phyloP scores from a whole-genome alignment of 2,888 invertebrate species.

The Frankliniella intonsa region DNA sequence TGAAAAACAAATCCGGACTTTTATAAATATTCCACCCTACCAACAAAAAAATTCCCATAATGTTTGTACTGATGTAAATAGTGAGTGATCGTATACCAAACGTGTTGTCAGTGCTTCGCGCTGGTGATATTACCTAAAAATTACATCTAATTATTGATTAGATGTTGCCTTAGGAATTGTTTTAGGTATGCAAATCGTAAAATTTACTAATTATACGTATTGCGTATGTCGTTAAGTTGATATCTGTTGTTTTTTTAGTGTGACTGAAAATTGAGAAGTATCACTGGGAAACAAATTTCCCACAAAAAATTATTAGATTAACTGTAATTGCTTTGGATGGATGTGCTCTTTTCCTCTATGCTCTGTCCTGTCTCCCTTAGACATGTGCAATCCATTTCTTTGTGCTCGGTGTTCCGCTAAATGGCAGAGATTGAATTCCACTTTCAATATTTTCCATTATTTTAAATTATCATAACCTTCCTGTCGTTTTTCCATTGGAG shows the following conservation, averaged over 20 bases:
- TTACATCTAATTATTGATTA: not conserved
- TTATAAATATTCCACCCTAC: not conserved
- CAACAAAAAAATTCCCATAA: not conserved
- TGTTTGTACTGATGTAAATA: constrained; percentile 25
- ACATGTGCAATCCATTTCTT: no score
- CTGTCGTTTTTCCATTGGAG: no score
- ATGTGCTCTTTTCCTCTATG: no score
- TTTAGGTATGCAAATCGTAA: not conserved
- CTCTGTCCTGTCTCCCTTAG: no score
- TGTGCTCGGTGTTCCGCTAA: no score
- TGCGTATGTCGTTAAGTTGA: not conserved
- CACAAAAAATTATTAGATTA: no score
- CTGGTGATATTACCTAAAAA: not conserved
- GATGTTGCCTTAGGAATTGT: constrained; percentile 22
- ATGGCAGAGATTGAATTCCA: no score
- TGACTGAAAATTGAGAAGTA: not conserved
- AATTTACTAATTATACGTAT: not conserved
- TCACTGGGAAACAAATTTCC: no score
- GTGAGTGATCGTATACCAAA: not conserved
- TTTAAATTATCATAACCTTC: no score
- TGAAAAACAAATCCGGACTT: not conserved
- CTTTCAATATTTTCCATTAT: no score
- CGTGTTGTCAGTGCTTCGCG: constrained; percentile 1
- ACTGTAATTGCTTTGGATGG: no score
- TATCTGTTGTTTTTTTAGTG: not conserved